Evolutionary conservation across 2,888 invertebrate species (phyloP).

Genomic region (Onchidella celtica): DNA sequence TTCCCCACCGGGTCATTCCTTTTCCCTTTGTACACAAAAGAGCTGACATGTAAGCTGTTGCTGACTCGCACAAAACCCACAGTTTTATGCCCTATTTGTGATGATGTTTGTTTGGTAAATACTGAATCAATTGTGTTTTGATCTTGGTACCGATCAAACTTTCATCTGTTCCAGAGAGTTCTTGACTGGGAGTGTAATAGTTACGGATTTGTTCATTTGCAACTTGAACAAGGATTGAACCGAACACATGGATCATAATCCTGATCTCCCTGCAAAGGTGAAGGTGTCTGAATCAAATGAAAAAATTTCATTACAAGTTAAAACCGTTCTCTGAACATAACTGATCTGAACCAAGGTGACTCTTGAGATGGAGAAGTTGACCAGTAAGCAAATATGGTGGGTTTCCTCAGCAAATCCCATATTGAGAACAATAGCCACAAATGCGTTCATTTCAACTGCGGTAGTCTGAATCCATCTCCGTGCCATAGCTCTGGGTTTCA

Average conservation of each 20-base stretch:
- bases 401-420: background rate
- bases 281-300: background rate
- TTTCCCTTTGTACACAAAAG: background rate
- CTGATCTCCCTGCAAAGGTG: background rate
- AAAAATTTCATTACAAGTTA: background rate
- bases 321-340: background rate
- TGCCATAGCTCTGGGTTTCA: too few relatives aligned
- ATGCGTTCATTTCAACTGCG: background rate
- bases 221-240: background rate
- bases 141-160: background rate
- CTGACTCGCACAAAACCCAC: background rate
- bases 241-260: background rate
- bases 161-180: background rate
- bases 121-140: background rate
- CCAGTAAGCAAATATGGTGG: background rate
- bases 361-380: background rate
- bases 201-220: background rate
- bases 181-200: background rate
- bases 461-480: background rate
- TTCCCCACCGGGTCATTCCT: background rate
- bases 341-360: background rate
- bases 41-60: background rate
- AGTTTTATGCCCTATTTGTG: slow-evolving; percentile 17
- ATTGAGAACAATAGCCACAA: background rate
- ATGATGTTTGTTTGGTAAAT: slow-evolving; percentile 14